phyloP scores from a whole-genome alignment of 2,113 vertebrate genomes.

The Triplophysa dalaica region DNA sequence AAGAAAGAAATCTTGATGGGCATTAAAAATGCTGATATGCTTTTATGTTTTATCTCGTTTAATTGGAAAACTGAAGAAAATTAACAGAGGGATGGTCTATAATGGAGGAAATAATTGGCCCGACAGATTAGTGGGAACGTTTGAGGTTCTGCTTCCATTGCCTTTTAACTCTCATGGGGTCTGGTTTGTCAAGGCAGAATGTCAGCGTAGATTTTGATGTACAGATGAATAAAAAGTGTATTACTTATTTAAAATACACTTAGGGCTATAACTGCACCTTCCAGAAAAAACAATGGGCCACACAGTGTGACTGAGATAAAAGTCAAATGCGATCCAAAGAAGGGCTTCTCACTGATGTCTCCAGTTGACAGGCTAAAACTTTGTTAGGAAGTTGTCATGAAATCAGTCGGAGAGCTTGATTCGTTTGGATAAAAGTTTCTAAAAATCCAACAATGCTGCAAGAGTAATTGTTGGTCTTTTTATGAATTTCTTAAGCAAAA shows the following conservation, averaged over 20 bases:
- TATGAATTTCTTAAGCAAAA: background rate
- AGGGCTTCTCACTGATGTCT: background rate
- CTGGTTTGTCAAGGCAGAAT: conserved; percentile 7
- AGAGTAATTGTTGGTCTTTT: background rate
- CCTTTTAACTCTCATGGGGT: conserved; percentile 14
- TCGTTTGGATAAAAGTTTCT: background rate
- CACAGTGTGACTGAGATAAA: conserved; percentile 10
- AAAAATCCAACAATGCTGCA: background rate
- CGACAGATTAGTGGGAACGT: conserved; percentile 9
- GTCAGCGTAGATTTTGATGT: conserved; percentile 21
- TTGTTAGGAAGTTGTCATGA: background rate
- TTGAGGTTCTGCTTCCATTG: background rate
- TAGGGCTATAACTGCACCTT: background rate
- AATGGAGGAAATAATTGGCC: conserved; percentile 7
- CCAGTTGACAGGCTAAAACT: background rate
- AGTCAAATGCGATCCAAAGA: background rate
- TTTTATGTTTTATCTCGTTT: conserved; percentile 36
- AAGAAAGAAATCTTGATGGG: background rate
- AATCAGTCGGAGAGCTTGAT: background rate
- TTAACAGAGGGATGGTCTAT: background rate
- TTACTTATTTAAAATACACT: conserved; percentile 30
- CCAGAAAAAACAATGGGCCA: background rate
- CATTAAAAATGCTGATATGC: conserved; percentile 29
- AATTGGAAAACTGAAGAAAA: background rate
- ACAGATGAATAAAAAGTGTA: conserved; percentile 18